Conservation (phyloP, 2,888 invertebrate genomes). For the Drosophila diplacantha region DNA sequence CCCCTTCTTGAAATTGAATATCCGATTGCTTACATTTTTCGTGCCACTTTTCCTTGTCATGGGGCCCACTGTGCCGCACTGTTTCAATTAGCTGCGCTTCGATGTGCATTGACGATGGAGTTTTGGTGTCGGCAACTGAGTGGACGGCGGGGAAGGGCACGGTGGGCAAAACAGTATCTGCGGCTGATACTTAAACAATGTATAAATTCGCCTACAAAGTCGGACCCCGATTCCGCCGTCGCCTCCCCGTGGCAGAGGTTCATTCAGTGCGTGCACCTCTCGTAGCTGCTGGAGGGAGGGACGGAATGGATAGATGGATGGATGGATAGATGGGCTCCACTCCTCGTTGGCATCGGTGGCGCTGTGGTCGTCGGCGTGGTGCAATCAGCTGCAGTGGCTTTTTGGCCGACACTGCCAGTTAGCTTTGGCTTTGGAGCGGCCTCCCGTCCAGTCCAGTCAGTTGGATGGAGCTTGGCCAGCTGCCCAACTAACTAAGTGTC, state of each 20-base stretch:
- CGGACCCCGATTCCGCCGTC: neutral
- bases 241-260: constrained; percentile 8
- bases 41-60: neutral
- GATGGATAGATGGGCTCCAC: constrained; percentile 33
- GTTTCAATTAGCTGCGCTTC: constrained; percentile 72
- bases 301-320: constrained; percentile 6
- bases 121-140: constrained; percentile 58
- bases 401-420: constrained; percentile 57
- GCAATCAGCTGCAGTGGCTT: constrained; percentile 72
- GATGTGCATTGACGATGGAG: constrained; percentile 66
- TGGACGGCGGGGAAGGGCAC: constrained; percentile 15
- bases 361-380: constrained; percentile 64
- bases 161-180: constrained; percentile 42
- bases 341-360: constrained; percentile 39
- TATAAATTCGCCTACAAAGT: constrained; percentile 68
- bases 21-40: neutral
- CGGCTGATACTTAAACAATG: constrained; percentile 68
- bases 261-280: constrained; percentile 39
- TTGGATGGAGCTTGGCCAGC: constrained; percentile 50
- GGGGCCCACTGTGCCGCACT: constrained; percentile 55
- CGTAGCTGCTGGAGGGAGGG: constrained; percentile 9
- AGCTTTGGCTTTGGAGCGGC: constrained; percentile 22
- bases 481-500: constrained; percentile 25
- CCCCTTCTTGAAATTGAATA: neutral
- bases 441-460: constrained; percentile 20